Conservation (phyloP, 2,113 vertebrate genomes). For the Phocoena sinus region DNA sequence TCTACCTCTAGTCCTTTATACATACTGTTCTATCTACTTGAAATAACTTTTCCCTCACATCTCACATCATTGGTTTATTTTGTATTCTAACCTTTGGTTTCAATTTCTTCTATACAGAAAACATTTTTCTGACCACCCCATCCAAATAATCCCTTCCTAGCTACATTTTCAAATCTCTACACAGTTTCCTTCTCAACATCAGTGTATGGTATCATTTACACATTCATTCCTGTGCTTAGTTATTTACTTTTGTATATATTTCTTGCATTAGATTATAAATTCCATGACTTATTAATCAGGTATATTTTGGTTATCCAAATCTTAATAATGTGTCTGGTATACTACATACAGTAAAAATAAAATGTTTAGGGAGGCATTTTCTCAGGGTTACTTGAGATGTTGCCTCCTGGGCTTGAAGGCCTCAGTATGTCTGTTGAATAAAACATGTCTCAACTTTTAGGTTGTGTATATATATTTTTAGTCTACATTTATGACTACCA, state of each 20-base stretch:
- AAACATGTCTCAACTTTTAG: no score
- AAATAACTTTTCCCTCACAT: background rate
- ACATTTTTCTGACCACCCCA: fast-evolving
- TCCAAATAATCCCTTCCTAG: background rate
- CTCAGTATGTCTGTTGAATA: no score
- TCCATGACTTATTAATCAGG: background rate
- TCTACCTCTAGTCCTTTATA: background rate
- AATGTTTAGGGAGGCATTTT: background rate
- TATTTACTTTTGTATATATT: background rate
- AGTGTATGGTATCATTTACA: background rate
- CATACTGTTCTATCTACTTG: background rate
- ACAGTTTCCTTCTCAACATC: background rate
- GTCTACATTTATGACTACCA: no score
- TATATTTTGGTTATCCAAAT: no score
- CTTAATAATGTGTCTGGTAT: no score
- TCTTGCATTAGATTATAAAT: background rate
- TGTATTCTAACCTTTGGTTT: background rate
- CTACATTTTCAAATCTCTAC: background rate
- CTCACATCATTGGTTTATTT: background rate
- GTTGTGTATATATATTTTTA: no score
- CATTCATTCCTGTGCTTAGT: background rate
- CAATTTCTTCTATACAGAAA: background rate
- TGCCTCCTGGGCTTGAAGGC: no score
- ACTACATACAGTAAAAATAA: background rate
- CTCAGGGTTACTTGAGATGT: no score